phyloP scores from a whole-genome alignment of 2,888 invertebrate species.

The Apodemia hepburni region DNA sequence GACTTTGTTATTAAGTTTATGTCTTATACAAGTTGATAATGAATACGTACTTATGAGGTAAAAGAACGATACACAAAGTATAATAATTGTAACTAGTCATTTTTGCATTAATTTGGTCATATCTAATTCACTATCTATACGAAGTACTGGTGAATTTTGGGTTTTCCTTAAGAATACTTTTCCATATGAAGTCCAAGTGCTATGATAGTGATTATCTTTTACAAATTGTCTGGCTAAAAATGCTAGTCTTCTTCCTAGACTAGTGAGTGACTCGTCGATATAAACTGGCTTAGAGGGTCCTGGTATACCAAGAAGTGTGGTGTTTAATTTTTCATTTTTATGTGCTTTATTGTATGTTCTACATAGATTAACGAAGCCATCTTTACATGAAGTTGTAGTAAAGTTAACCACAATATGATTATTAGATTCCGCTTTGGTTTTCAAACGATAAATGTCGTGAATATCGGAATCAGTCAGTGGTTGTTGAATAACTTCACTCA shows the following conservation, averaged over 20 bases:
- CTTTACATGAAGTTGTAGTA: background rate
- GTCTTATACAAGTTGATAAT: background rate
- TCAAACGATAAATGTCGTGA: too few relatives aligned
- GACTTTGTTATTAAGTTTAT: too few relatives aligned
- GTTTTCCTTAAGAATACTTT: background rate
- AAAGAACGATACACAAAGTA: background rate
- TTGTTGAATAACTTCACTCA: too few relatives aligned
- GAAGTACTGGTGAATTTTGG: background rate
- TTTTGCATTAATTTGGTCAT: background rate
- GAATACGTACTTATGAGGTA: background rate
- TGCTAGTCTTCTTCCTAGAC: background rate
- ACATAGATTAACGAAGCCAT: background rate
- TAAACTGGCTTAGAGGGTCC: background rate
- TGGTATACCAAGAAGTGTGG: background rate
- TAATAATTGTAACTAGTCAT: background rate
- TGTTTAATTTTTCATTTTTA: background rate
- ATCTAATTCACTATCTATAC: constrained; percentile 1
- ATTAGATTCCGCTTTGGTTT: background rate
- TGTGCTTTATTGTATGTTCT: background rate
- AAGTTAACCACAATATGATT: background rate
- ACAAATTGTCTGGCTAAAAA: background rate
- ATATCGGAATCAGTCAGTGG: too few relatives aligned
- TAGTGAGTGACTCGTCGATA: background rate
- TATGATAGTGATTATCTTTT: background rate
- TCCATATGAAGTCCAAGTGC: background rate